Percentiles rank a stretch among this genome's conserved stretches.
These are phyloP conservation scores for Cabera pusaria DNA, from an alignment of 2,888 invertebrate genomes.

Conservation along the genomic window DNA sequence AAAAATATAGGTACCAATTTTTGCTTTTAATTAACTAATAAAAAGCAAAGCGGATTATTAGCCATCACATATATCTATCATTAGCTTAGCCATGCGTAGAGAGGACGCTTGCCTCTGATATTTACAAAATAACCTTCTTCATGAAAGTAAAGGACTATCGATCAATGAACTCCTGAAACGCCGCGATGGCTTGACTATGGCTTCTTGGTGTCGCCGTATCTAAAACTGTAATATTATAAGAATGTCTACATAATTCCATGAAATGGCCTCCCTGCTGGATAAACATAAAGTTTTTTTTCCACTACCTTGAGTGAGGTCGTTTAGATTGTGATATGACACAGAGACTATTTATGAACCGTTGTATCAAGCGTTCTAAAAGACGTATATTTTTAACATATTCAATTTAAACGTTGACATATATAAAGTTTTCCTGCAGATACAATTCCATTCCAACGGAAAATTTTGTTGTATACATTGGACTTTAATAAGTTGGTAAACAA, in stretches of 20 bases:
- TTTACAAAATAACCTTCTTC: conserved; percentile 7
- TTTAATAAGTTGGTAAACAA: conserved; percentile 4
- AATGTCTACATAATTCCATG: background rate
- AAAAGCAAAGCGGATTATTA: too few species aligned
- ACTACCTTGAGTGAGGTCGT: conserved; percentile 32
- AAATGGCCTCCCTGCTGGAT: conserved; percentile 6
- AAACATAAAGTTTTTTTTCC: conserved; percentile 27
- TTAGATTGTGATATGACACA: conserved; percentile 34
- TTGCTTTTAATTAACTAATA: too few species aligned
- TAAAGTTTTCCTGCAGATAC: conserved; percentile 6
- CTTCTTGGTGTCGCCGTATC: background rate
- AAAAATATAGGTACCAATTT: too few species aligned
- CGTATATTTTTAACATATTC: conserved; percentile 28
- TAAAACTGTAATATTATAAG: too few species aligned
- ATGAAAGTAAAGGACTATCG: conserved; percentile 11
- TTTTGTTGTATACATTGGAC: conserved; percentile 2
- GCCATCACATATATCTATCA: too few species aligned
- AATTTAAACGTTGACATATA: conserved; percentile 7
- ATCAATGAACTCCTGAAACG: conserved; percentile 4
- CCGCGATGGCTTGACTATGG: background rate
- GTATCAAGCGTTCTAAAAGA: conserved; percentile 24
- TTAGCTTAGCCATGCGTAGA: too few species aligned
- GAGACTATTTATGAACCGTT: conserved; percentile 32
- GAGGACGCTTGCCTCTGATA: too few species aligned
- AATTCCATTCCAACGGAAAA: conserved; percentile 8